Conservation (phyloP, 2,888 invertebrate genomes). For the Caenorhabditis uteleia region DNA sequence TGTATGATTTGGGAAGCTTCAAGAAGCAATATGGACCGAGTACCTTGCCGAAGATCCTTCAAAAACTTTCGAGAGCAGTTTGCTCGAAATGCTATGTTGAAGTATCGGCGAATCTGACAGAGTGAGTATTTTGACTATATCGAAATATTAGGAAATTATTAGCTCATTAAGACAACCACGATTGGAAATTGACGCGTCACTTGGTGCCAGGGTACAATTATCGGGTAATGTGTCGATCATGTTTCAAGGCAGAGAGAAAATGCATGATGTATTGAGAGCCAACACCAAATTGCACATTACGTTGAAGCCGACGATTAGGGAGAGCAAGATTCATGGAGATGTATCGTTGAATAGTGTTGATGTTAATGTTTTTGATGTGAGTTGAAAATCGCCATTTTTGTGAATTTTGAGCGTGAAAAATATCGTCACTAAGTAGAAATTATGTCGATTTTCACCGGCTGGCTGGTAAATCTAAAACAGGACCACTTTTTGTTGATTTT, state of each 20-base stretch:
- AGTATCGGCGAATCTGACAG: constrained; percentile 57
- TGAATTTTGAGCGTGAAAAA: constrained; percentile 2
- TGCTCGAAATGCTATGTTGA: constrained; percentile 65
- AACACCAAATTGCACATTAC: constrained; percentile 60
- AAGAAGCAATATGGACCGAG: constrained; percentile 40
- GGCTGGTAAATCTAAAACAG: too few relatives aligned
- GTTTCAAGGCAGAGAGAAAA: constrained; percentile 52
- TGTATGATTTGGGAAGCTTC: constrained; percentile 56
- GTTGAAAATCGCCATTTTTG: not conserved
- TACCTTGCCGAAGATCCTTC: constrained; percentile 55
- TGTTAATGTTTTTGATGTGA: constrained; percentile 65
- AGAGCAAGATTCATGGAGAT: constrained; percentile 64
- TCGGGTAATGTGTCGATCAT: constrained; percentile 49
- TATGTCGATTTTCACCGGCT: too few relatives aligned
- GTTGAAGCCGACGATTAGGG: constrained; percentile 63
- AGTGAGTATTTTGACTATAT: constrained; percentile 36
- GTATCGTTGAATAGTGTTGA: constrained; percentile 67
- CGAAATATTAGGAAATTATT: not conserved
- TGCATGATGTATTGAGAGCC: constrained; percentile 61
- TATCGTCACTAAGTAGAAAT: not conserved
- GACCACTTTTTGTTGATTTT: too few relatives aligned
- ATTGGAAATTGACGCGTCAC: constrained; percentile 58
- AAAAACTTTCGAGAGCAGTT: constrained; percentile 57
- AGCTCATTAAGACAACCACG: constrained; percentile 53
- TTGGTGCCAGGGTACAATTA: constrained; percentile 57